phyloP scores from a whole-genome alignment of 2,113 vertebrate species.

The Paraplagusia blochii region DNA sequence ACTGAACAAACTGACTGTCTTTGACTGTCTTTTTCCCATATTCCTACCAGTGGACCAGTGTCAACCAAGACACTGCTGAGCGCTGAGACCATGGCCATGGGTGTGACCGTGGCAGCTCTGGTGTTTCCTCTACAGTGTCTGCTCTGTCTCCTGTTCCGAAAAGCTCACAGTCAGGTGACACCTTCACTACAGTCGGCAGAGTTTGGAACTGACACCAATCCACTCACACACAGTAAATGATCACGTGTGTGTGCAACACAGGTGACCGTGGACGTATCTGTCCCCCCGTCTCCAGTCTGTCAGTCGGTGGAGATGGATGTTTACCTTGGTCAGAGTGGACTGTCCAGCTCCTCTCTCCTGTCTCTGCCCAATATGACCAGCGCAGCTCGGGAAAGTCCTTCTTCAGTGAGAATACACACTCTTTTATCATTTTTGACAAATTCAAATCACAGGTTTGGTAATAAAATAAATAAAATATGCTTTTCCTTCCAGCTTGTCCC shows the following conservation, averaged over 20 bases:
- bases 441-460: too few species aligned
- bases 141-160: conserved; percentile 75
- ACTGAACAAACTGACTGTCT: too few species aligned
- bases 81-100: conserved; percentile 68
- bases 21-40: conserved; percentile 1
- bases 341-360: conserved; percentile 67
- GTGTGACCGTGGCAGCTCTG: conserved; percentile 67
- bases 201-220: background rate
- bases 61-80: conserved; percentile 63
- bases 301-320: conserved; percentile 78
- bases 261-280: conserved; percentile 68
- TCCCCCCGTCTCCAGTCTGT: conserved; percentile 60
- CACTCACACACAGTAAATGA: background rate
- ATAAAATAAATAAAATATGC: too few species aligned
- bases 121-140: conserved; percentile 77
- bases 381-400: conserved; percentile 55
- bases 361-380: conserved; percentile 66
- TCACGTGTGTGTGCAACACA: conserved; percentile 36
- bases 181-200: background rate
- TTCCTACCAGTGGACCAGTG: conserved; percentile 56
- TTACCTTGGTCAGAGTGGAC: conserved; percentile 57
- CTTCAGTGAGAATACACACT: conserved; percentile 67
- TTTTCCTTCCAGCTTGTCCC: too few species aligned
- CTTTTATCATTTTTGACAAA: background rate
- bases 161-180: conserved; percentile 67